phyloP scores from a whole-genome alignment of 2,113 vertebrate genomes.

The Puntigrus tetrazona region DNA sequence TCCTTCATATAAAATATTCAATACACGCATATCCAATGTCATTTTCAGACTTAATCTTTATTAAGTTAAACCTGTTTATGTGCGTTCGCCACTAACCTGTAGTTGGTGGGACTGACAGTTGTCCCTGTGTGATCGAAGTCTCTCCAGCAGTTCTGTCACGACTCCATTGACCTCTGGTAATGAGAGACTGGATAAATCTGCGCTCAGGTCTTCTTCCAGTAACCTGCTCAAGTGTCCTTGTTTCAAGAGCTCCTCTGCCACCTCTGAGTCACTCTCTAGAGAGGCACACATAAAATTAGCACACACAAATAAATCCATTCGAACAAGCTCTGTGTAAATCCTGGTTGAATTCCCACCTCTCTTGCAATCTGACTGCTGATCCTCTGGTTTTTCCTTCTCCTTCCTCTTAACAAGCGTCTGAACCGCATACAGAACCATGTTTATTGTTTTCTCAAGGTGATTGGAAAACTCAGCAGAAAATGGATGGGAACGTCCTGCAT shows the following conservation, averaged over 20 bases:
- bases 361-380: constrained; percentile 57
- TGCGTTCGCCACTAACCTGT: constrained; percentile 70
- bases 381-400: constrained; percentile 61
- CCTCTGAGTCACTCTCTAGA: constrained; percentile 69
- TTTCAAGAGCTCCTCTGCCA: constrained; percentile 76
- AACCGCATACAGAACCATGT: constrained; percentile 81
- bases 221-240: constrained; percentile 84
- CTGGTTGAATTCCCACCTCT: constrained; percentile 57
- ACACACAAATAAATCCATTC: not conserved
- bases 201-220: constrained; percentile 83
- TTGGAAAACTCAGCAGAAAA: constrained; percentile 82
- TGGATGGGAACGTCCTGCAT: constrained; percentile 63
- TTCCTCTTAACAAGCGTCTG: constrained; percentile 85
- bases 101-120: constrained; percentile 75
- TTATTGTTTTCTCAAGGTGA: constrained; percentile 84
- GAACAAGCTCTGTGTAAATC: not conserved
- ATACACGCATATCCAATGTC: not conserved
- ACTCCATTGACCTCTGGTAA: constrained; percentile 74
- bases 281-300: not conserved
- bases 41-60: not conserved
- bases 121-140: constrained; percentile 79
- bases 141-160: constrained; percentile 79
- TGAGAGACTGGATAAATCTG: constrained; percentile 80
- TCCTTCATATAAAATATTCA: constrained; percentile 61
- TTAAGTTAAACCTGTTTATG: not conserved